These are phyloP conservation scores for Neodontobutis hainanensis DNA, from an alignment of 2,113 vertebrate species.

Conservation along the genomic window DNA sequence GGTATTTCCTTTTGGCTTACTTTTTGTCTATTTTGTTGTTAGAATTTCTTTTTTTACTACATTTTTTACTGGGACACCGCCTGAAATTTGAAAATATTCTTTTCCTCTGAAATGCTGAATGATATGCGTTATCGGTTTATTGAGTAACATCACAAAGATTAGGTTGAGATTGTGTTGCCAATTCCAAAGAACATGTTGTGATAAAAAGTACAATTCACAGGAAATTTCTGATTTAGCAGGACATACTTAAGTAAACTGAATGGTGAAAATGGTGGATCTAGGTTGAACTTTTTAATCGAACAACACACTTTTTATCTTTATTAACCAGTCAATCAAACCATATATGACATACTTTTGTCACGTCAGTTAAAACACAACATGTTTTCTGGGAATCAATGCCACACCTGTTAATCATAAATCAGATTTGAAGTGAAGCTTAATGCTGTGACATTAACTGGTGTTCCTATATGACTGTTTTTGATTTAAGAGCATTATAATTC, in stretches of 20 bases:
- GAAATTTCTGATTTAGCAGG: neutral
- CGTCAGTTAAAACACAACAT: neutral
- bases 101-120: too few species aligned
- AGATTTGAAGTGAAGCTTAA: neutral
- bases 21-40: too few species aligned
- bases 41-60: too few species aligned
- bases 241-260: neutral
- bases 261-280: neutral
- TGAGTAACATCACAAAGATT: too few species aligned
- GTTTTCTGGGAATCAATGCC: neutral
- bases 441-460: neutral
- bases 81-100: too few species aligned
- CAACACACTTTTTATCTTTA: neutral
- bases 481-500: neutral
- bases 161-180: too few species aligned
- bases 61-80: too few species aligned
- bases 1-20: too few species aligned
- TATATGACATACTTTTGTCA: neutral
- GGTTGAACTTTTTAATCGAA: neutral
- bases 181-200: too few species aligned
- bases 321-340: neutral
- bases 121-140: too few species aligned
- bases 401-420: neutral
- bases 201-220: too few species aligned
- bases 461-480: neutral